Evolutionary conservation across 1,140 invertebrate genomes (phyloP).

Genomic region (Caenorhabditis latens): DNA sequence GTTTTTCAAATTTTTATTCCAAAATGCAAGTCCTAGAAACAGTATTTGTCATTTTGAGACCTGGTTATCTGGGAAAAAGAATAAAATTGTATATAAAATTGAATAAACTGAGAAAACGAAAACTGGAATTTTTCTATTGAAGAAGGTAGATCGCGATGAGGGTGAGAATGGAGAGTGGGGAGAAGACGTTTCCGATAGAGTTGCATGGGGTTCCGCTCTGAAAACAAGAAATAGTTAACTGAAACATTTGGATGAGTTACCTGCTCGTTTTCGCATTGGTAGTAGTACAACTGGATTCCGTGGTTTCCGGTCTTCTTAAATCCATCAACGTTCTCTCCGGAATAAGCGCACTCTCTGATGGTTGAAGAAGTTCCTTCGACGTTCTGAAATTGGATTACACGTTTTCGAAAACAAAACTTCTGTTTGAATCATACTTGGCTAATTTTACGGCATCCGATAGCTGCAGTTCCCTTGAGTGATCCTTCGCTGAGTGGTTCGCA

Average conservation of each 20-base stretch:
- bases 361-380: conserved; percentile 59
- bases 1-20: not conserved
- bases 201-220: conserved; percentile 20
- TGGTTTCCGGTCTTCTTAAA: conserved; percentile 70
- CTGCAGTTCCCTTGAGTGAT: conserved; percentile 43
- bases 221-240: not conserved
- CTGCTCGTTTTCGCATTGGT: conserved; percentile 67
- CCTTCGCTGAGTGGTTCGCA: conserved; percentile 58
- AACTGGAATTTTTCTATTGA: conserved; percentile 40
- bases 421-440: conserved; percentile 9
- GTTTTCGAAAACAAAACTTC: not conserved
- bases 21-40: conserved; percentile 47
- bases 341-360: conserved; percentile 69
- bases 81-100: conserved; percentile 7
- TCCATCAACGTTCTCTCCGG: conserved; percentile 65
- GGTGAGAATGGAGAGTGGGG: conserved; percentile 32
- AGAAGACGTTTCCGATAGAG: conserved; percentile 5
- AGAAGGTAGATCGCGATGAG: conserved; percentile 51
- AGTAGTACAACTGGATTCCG: conserved; percentile 64
- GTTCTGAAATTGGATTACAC: conserved; percentile 46
- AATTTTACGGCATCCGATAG: conserved; percentile 69
- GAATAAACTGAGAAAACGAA: not conserved
- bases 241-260: not conserved
- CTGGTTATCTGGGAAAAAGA: not conserved
- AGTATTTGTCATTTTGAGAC: conserved; percentile 27